Evolutionary conservation across 2,888 invertebrate genomes (phyloP).

Genomic region (Stictocephala bisonia): DNA sequence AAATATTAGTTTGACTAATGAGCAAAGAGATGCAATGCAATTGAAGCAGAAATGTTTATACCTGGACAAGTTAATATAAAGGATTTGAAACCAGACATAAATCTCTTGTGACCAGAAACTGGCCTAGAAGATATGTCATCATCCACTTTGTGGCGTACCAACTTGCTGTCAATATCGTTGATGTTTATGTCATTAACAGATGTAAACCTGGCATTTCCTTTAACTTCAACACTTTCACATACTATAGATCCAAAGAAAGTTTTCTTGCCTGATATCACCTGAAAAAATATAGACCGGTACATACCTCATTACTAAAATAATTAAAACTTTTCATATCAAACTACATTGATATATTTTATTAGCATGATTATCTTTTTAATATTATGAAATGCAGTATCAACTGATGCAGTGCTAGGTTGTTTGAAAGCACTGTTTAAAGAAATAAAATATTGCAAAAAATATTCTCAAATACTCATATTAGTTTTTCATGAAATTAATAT

Average conservation of each 20-base stretch:
- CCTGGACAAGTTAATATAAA: constrained; percentile 11
- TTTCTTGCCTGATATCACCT: constrained; percentile 14
- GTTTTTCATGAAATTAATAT: no score
- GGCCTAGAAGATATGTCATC: not conserved
- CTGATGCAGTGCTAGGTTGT: no score
- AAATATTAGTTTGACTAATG: not conserved
- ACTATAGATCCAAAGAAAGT: not conserved
- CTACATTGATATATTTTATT: no score
- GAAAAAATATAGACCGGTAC: no score
- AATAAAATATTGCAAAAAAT: no score
- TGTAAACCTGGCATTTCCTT: constrained; percentile 3
- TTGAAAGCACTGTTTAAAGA: no score
- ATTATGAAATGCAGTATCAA: no score
- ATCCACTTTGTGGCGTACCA: constrained; percentile 5
- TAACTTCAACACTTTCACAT: constrained; percentile 6
- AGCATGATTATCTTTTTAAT: no score
- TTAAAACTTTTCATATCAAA: no score
- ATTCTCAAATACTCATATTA: no score
- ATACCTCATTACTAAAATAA: no score
- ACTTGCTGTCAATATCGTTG: not conserved
- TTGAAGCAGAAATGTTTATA: not conserved
- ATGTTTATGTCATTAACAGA: constrained; percentile 1
- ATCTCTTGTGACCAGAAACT: not conserved
- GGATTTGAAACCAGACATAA: constrained; percentile 5
- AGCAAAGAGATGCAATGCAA: not conserved